These are phyloP conservation scores for Ischnura elegans DNA, from an alignment of 2,888 invertebrate species.

Conservation along the genomic window DNA sequence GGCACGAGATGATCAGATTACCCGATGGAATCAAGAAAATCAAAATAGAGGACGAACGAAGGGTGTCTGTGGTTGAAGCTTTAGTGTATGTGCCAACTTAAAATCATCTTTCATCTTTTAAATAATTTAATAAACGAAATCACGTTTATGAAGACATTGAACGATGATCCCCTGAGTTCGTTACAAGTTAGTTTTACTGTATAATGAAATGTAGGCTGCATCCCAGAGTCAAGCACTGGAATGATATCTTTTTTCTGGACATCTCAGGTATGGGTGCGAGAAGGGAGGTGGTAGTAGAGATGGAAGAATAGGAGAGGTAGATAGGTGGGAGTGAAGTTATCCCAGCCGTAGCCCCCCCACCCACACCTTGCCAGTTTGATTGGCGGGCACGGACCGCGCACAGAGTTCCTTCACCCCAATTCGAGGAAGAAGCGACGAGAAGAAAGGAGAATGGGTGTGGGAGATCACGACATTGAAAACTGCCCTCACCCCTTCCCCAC, in stretches of 20 bases:
- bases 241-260: too few species aligned
- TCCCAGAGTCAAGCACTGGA: background rate
- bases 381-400: background rate
- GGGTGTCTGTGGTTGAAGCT: too few species aligned
- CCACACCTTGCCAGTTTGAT: background rate
- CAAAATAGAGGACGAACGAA: background rate
- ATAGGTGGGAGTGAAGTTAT: background rate
- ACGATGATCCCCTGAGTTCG: too few species aligned
- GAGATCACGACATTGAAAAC: conserved; percentile 41
- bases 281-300: background rate
- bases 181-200: too few species aligned
- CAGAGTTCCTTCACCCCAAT: conserved; percentile 46
- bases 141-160: too few species aligned
- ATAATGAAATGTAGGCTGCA: too few species aligned
- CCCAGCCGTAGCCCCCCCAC: background rate
- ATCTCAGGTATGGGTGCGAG: background rate
- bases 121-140: too few species aligned
- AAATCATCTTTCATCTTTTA: too few species aligned
- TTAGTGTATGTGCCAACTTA: too few species aligned
- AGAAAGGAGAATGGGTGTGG: background rate
- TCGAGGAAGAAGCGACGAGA: conserved; percentile 13
- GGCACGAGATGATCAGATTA: background rate
- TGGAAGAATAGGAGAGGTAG: background rate
- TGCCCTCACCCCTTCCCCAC: too few species aligned
- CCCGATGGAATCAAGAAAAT: background rate